Evolutionary conservation across 1,140 invertebrate genomes (phyloP), one percentile per base, ranked within the genome.

Genomic region (Luehdorfia chinensis): DNA sequence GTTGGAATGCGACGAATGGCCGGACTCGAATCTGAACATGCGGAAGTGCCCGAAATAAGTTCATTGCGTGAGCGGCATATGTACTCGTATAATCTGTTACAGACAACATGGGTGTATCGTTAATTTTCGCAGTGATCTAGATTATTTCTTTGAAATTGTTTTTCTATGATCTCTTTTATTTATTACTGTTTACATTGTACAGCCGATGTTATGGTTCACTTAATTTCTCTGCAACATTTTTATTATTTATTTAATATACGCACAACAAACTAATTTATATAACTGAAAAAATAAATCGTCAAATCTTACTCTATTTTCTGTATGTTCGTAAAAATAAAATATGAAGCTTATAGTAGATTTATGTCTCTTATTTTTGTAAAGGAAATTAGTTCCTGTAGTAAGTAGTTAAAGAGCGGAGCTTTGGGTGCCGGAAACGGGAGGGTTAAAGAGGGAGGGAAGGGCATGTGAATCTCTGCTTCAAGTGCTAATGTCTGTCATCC

Each of bases 11-110:
- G 53, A 61, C 65, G 54, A 54, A 33, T 55, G 58, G 57, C 49
- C 65, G 68, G 67, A 60, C 58, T 63, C 57, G 46, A 66, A 66
- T 67, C 62, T 61, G 62, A 59, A 65, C 67, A 80, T 66, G 70
- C 74, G 76, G 76, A 80, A 80, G 72, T 71, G 62, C 65, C 64
- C 62, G 66, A 80, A 80, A 80, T 80, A 80, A 78, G 68, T 71
- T 63, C 62, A 72, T 66, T 66, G 69, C 70, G 67, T 66, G 59
- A 58, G 61, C 56, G 50, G 37, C 55, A 65, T 31, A 28, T 32
- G 47, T 50, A 37, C 36, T n/a, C n/a, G 8, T 13, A 48, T 16
- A 25, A 27, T 41, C 37, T 25, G 25, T 9, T 14, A 41, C 37
- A 27, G 37, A 41, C 37, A 27, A 27, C 37, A 14, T 41, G 37